phyloP scores from a whole-genome alignment of 2,888 invertebrate species.

The Cremastinae sp. region DNA sequence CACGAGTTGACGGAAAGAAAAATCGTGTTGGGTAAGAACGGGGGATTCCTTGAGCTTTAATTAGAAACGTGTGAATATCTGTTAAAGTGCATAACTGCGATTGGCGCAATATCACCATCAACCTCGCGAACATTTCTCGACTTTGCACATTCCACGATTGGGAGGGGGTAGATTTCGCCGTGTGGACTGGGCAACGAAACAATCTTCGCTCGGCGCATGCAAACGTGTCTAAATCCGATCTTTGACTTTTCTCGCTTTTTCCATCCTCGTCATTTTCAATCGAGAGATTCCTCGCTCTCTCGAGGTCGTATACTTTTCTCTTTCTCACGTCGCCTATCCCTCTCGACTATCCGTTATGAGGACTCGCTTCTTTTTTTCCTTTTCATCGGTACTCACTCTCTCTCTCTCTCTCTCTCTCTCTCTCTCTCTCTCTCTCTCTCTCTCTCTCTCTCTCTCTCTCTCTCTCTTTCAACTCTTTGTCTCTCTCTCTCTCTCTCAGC shows the following conservation, averaged over 20 bases:
- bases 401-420: too few relatives aligned
- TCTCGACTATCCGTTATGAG: conserved; percentile 18
- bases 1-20: too few relatives aligned
- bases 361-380: conserved; percentile 44
- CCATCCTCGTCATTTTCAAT: conserved; percentile 18
- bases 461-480: conserved; percentile 27
- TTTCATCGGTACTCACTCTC: conserved; percentile 49
- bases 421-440: conserved; percentile 45
- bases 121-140: conserved; percentile 33
- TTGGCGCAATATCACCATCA: conserved; percentile 29
- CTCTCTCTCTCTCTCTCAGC: conserved; percentile 38
- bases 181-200: too few relatives aligned
- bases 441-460: conserved; percentile 18
- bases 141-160: conserved; percentile 61
- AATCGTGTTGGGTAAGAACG: too few relatives aligned
- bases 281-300: conserved; percentile 14
- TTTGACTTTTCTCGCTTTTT: conserved; percentile 17
- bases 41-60: too few relatives aligned
- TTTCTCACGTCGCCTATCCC: conserved; percentile 17
- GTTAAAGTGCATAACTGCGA: conserved; percentile 23
- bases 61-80: conserved; percentile 14
- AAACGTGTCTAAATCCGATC: conserved; percentile 60
- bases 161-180: not conserved
- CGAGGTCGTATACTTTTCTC: conserved; percentile 20
- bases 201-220: conserved; percentile 6